Conservation (phyloP, 2,888 invertebrate species). For the Eudemis profundana region DNA sequence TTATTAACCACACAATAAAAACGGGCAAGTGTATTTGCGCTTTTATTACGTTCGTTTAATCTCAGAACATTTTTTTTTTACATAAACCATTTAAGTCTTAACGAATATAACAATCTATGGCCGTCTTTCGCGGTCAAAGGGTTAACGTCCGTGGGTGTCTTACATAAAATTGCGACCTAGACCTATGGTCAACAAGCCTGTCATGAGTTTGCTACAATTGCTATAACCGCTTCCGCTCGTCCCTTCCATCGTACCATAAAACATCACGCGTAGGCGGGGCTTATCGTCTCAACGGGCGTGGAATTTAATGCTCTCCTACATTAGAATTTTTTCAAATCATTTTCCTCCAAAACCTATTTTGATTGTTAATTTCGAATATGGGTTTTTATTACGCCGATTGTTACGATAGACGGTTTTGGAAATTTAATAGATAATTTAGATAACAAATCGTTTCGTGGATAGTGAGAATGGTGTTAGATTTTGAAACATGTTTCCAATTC, state of each 20-base stretch:
- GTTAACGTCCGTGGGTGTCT: too few relatives aligned
- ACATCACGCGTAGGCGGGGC: constrained; percentile 60
- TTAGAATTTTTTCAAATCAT: constrained; percentile 75
- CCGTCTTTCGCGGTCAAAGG: too few relatives aligned
- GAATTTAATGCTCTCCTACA: constrained; percentile 70
- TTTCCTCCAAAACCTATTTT: constrained; percentile 70
- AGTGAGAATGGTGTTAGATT: not conserved
- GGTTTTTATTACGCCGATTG: constrained; percentile 35
- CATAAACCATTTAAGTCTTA: too few relatives aligned
- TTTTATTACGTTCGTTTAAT: too few relatives aligned
- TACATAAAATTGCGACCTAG: too few relatives aligned
- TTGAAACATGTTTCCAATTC: too few relatives aligned
- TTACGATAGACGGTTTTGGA: constrained; percentile 11
- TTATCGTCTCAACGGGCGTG: constrained; percentile 68
- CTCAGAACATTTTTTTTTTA: too few relatives aligned
- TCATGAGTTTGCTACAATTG: too few relatives aligned
- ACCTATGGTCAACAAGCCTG: not conserved
- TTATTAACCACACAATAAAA: too few relatives aligned
- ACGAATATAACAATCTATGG: too few relatives aligned
- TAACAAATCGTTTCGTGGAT: constrained; percentile 8
- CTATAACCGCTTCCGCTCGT: constrained; percentile 45
- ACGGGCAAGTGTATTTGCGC: too few relatives aligned
- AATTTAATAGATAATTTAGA: constrained; percentile 24
- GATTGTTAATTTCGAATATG: constrained; percentile 55
- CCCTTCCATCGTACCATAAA: constrained; percentile 45